Evolutionary conservation across 2,113 vertebrate genomes (phyloP).

Genomic region (Panthera uncia): DNA sequence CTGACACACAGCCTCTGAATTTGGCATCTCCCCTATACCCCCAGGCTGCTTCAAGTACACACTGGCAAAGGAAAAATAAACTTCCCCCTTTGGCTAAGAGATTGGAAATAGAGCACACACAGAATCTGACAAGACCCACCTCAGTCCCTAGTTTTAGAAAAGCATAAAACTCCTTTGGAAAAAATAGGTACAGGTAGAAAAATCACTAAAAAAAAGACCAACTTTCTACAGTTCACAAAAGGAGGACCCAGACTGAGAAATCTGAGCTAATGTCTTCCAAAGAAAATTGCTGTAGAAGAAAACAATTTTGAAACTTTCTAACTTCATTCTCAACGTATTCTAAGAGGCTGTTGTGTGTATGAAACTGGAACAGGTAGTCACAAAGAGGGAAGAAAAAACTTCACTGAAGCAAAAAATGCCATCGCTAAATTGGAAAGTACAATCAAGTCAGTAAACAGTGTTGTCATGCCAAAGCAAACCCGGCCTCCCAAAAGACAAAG

Average conservation of each 20-base stretch:
- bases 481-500: not conserved
- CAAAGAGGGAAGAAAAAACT: not conserved
- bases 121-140: not conserved
- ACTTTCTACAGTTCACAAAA: not conserved
- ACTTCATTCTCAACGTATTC: not conserved
- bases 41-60: not conserved
- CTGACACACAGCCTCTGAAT: not conserved
- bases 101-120: not conserved
- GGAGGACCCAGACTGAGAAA: not conserved
- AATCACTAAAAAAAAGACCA: not conserved
- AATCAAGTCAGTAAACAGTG: not conserved
- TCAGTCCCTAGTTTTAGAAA: not conserved
- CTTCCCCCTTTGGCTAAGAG: not conserved
- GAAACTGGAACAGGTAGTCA: constrained; percentile 30
- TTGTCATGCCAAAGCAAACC: not conserved
- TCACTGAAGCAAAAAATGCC: not conserved
- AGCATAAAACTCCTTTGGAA: not conserved
- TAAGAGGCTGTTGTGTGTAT: not conserved
- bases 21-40: not conserved
- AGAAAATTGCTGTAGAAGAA: constrained; percentile 34
- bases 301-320: not conserved
- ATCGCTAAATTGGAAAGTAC: not conserved
- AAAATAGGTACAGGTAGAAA: not conserved
- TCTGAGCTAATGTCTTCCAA: constrained; percentile 6
- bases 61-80: constrained; percentile 26